Evolutionary conservation across 2,113 vertebrate species (phyloP).

Genomic region (Python bivittatus): DNA sequence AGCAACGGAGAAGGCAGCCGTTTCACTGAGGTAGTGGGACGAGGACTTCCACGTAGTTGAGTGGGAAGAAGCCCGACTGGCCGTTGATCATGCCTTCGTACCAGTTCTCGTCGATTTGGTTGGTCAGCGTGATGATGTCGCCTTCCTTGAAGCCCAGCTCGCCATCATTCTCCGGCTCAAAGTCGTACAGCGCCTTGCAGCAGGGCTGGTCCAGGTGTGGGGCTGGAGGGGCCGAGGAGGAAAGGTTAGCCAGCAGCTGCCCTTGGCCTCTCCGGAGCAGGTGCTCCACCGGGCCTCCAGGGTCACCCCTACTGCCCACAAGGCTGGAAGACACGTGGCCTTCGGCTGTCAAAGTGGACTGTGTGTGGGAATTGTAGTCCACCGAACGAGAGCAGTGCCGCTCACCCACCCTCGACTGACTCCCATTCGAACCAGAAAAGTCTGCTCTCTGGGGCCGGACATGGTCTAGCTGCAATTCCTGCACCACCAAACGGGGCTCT

Average conservation of each 20-base stretch:
- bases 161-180: constrained; percentile 95
- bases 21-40: constrained; percentile 91
- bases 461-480: no score
- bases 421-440: no score
- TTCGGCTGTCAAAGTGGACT: no score
- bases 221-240: fast-evolving
- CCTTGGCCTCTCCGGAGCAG: neutral
- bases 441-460: no score
- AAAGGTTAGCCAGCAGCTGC: neutral
- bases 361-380: neutral
- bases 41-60: constrained; percentile 96
- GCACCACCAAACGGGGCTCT: no score
- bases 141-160: constrained; percentile 97
- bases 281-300: neutral
- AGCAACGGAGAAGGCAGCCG: neutral
- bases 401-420: neutral
- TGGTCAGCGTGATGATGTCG: constrained; percentile 95
- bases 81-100: constrained; percentile 94
- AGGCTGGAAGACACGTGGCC: no score
- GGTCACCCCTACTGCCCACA: no score
- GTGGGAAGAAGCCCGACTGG: constrained; percentile 96
- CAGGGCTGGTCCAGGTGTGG: constrained; percentile 89
- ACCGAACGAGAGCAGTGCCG: neutral
- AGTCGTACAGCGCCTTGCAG: constrained; percentile 96
- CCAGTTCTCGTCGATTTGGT: constrained; percentile 99